A percentile compares a stretch with the other conserved stretches of the same genome.
phyloP scores from a whole-genome alignment of 1,140 invertebrate species.

The Chironomus striatipennis region DNA sequence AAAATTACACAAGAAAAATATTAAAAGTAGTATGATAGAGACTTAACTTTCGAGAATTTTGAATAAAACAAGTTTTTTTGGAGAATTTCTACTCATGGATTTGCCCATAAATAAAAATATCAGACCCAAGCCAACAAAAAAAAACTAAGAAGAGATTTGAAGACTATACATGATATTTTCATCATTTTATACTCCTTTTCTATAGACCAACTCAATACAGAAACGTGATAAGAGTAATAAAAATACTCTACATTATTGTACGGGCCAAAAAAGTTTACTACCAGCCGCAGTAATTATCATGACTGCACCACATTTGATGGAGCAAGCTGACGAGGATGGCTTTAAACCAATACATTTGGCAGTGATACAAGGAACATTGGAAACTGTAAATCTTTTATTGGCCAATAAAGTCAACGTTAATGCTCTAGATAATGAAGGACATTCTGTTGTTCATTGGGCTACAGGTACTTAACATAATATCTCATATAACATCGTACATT shows the following conservation, averaged over 20 bases:
- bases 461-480: constrained; percentile 57
- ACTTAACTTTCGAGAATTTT: too few species aligned
- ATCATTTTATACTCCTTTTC: constrained; percentile 29
- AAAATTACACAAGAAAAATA: too few species aligned
- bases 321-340: constrained; percentile 81
- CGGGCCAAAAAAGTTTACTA: constrained; percentile 53
- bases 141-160: too few species aligned
- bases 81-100: too few species aligned
- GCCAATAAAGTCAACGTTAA: constrained; percentile 79
- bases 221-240: constrained; percentile 74
- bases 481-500: background rate
- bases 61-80: too few species aligned
- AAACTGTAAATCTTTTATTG: constrained; percentile 69
- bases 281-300: constrained; percentile 50
- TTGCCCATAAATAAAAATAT: too few species aligned
- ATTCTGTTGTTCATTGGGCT: constrained; percentile 97
- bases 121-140: too few species aligned
- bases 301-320: constrained; percentile 67
- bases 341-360: constrained; percentile 89
- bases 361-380: constrained; percentile 81
- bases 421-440: constrained; percentile 83
- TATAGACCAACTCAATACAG: constrained; percentile 49
- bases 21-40: too few species aligned
- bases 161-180: background rate
- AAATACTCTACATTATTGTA: constrained; percentile 87